Percentiles rank a stretch among this genome's conserved stretches.
Conservation (phyloP, 23 tunicate genomes). For the Corella eumyota region DNA sequence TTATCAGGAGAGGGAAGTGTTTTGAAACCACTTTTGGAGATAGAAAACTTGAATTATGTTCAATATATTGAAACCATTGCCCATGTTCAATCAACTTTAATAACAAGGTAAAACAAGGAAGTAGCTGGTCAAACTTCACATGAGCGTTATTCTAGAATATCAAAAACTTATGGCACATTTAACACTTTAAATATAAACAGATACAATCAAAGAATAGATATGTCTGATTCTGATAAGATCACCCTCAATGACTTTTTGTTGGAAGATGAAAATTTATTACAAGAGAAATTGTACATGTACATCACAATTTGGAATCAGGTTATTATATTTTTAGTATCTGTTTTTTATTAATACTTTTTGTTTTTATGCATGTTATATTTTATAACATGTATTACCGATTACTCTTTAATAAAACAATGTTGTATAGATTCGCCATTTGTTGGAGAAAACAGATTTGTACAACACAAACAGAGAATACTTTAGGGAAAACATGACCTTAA, state of each 20-base stretch:
- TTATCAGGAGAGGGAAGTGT: slow-evolving; percentile 1
- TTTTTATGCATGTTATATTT: background rate
- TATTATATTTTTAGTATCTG: background rate
- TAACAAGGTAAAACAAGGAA: background rate
- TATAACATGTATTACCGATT: background rate
- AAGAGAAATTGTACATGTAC: slow-evolving; percentile 23
- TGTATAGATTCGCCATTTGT: too few species aligned
- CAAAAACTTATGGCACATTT: too few species aligned
- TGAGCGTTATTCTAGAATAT: too few species aligned
- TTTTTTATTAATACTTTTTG: background rate
- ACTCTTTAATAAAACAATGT: background rate
- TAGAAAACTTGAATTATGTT: slow-evolving; percentile 2
- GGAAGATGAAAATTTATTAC: slow-evolving; percentile 18
- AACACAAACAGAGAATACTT: slow-evolving; percentile 10
- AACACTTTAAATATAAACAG: too few species aligned
- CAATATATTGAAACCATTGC: slow-evolving; percentile 7
- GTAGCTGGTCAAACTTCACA: background rate
- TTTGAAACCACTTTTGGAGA: slow-evolving; percentile 3
- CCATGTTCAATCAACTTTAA: slow-evolving; percentile 2
- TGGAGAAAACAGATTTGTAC: too few species aligned
- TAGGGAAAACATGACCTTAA: slow-evolving; percentile 12
- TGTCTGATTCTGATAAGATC: slow-evolving; percentile 39
- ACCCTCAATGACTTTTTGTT: slow-evolving; percentile 23
- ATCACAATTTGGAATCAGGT: slow-evolving; percentile 74
- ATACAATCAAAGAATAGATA: slow-evolving; percentile 51